Evolutionary conservation across 2,797 vertebrate genomes (phyloP).

Genomic region (Masticophis lateralis): DNA sequence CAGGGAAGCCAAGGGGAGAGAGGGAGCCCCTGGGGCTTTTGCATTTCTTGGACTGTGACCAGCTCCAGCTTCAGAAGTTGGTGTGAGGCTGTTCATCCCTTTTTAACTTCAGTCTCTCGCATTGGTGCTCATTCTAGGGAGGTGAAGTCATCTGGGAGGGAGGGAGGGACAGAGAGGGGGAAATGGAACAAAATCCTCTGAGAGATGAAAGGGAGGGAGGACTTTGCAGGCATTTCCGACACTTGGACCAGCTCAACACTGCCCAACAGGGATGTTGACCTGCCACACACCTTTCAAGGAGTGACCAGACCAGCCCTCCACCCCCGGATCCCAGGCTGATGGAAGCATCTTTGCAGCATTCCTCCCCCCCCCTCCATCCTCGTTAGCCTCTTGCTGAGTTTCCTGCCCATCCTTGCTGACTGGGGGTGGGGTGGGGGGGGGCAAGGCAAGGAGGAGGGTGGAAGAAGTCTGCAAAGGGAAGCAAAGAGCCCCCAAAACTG

Average conservation of each 20-base stretch:
- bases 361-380: fast-evolving
- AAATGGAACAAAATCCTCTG: neutral
- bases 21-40: neutral
- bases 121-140: neutral
- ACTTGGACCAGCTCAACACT: neutral
- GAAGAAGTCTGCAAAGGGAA: neutral
- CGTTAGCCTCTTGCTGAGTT: neutral
- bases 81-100: neutral
- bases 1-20: neutral
- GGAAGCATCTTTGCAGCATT: neutral
- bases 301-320: neutral
- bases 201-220: neutral
- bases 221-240: neutral
- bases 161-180: neutral
- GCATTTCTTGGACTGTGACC: neutral
- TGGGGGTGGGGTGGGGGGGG: neutral
- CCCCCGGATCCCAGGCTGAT: neutral
- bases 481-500: neutral
- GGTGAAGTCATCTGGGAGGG: neutral
- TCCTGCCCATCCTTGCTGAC: neutral
- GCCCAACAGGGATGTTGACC: neutral
- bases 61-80: neutral
- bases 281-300: neutral
- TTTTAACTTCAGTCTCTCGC: neutral
- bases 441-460: neutral